Percentiles rank a stretch among this genome's conserved stretches.
These are phyloP conservation scores for Cataglyphis cursor DNA, from an alignment of 2,888 invertebrate genomes.

Conservation along the genomic window DNA sequence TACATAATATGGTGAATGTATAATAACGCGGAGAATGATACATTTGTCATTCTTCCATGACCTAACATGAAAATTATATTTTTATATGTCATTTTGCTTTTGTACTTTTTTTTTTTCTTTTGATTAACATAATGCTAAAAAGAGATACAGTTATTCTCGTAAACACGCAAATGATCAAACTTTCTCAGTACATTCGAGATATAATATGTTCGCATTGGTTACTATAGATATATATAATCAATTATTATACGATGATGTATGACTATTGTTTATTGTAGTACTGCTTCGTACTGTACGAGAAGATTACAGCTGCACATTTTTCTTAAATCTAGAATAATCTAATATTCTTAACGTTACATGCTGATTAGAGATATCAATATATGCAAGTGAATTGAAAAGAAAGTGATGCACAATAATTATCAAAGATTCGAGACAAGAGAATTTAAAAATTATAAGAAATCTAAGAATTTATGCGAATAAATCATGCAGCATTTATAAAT, in stretches of 20 bases:
- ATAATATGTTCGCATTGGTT: constrained; percentile 32
- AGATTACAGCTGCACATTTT: constrained; percentile 61
- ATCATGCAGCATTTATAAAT: constrained; percentile 59
- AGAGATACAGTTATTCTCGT: constrained; percentile 33
- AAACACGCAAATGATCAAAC: constrained; percentile 55
- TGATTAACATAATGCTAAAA: constrained; percentile 58
- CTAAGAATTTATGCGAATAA: constrained; percentile 42
- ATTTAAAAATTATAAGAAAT: constrained; percentile 40
- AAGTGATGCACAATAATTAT: constrained; percentile 43
- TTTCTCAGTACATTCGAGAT: constrained; percentile 41
- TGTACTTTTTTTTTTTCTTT: constrained; percentile 71
- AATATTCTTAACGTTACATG: constrained; percentile 59
- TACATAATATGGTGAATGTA: constrained; percentile 12
- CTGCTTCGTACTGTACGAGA: constrained; percentile 60
- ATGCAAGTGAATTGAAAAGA: constrained; percentile 53
- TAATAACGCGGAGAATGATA: constrained; percentile 40
- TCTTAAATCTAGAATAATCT: constrained; percentile 62
- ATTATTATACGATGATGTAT: constrained; percentile 44
- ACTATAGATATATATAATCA: constrained; percentile 37
- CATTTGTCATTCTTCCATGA: constrained; percentile 40
- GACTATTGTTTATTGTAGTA: constrained; percentile 53
- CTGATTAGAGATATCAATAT: constrained; percentile 64
- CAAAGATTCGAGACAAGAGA: constrained; percentile 46
- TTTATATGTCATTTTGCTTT: constrained; percentile 63
- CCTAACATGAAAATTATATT: constrained; percentile 58